phyloP scores from a whole-genome alignment of 37 sponge, comb jelly and placozoan species.

The Chondrosia reniformis region DNA sequence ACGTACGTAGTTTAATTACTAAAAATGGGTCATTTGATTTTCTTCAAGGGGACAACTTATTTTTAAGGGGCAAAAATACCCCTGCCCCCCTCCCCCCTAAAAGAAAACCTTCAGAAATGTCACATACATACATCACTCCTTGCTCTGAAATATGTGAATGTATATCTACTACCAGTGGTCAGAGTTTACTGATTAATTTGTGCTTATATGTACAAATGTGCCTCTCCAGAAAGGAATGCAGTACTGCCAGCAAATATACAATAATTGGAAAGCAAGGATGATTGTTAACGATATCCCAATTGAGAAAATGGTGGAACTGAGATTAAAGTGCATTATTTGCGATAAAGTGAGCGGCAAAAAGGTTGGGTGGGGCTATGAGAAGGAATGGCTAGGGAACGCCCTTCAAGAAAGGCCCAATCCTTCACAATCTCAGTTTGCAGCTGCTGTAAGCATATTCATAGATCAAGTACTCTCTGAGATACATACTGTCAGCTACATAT shows the following conservation, averaged over 20 bases:
- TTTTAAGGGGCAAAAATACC: too few species aligned
- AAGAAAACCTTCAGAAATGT: too few species aligned
- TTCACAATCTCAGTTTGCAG: not conserved
- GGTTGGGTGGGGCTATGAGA: slow-evolving; percentile 28
- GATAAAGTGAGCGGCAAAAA: slow-evolving; percentile 35
- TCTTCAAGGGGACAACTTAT: too few species aligned
- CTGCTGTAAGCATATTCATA: slow-evolving; percentile 24
- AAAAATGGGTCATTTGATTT: too few species aligned
- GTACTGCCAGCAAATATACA: slow-evolving; percentile 32
- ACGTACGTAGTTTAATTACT: too few species aligned
- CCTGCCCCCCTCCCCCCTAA: too few species aligned
- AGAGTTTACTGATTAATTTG: not conserved
- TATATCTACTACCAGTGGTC: too few species aligned
- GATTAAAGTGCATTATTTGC: slow-evolving; percentile 41
- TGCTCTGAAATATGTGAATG: too few species aligned
- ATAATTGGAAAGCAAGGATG: slow-evolving; percentile 56
- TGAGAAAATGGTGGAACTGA: slow-evolving; percentile 45
- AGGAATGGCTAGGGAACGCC: slow-evolving; percentile 54
- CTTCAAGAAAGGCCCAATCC: slow-evolving; percentile 26
- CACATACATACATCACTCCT: too few species aligned
- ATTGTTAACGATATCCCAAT: slow-evolving; percentile 17
- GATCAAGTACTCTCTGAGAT: not conserved
- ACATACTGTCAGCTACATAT: not conserved
- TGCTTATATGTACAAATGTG: not conserved
- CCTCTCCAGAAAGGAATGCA: slow-evolving; percentile 28